Evolutionary conservation across 1,140 invertebrate species (phyloP).

Genomic region (Zeugodacus cucurbitae): DNA sequence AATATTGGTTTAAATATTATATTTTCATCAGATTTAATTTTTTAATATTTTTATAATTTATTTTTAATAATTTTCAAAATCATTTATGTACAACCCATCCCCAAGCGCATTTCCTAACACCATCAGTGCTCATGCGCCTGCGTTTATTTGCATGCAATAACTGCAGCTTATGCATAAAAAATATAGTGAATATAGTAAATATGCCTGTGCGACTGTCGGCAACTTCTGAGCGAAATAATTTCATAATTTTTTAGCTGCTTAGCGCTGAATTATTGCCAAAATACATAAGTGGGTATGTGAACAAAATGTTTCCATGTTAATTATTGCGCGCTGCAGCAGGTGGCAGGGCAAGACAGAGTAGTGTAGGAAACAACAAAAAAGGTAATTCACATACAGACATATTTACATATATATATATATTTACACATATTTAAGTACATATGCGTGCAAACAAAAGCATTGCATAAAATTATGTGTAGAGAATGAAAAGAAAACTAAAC

Average conservation of each 20-base stretch:
- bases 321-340: background rate
- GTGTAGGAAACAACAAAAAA: background rate
- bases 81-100: background rate
- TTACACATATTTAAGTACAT: background rate
- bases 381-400: background rate
- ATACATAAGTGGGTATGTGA: background rate
- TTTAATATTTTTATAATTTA: no score
- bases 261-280: background rate
- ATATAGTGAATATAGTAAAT: background rate
- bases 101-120: background rate
- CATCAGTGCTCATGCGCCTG: background rate
- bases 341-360: background rate
- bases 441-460: background rate
- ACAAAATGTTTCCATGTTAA: background rate
- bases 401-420: background rate
- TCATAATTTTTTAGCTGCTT: background rate
- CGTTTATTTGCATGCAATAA: background rate
- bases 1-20: no score
- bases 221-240: slow-evolving; percentile 20
- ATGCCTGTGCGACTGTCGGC: background rate
- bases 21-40: no score
- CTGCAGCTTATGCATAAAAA: background rate
- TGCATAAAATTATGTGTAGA: slow-evolving; percentile 28
- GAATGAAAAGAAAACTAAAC: background rate
- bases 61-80: no score